A percentile compares a stretch with the other conserved stretches of the same genome.
These are phyloP conservation scores for Heliconius congener DNA, from an alignment of 1,140 invertebrate genomes.

Conservation along the genomic window DNA sequence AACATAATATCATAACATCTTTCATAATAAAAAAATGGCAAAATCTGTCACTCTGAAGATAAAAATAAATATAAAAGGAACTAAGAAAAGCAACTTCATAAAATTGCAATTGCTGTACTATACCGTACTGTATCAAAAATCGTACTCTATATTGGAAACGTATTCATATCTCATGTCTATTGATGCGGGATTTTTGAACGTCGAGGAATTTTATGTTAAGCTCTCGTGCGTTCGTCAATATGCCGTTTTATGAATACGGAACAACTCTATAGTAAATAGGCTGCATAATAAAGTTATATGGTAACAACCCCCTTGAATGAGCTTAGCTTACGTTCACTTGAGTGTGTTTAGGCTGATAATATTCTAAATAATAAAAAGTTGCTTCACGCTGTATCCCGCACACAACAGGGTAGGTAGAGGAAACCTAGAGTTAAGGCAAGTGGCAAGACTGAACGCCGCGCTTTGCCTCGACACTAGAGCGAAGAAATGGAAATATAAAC, in stretches of 20 bases:
- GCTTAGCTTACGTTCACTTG: neutral
- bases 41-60: too few species aligned
- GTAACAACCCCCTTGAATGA: neutral
- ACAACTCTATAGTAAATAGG: neutral
- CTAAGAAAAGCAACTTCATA: neutral
- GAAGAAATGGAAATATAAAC: too few species aligned
- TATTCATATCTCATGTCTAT: conserved; percentile 7
- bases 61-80: too few species aligned
- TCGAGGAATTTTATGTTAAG: neutral
- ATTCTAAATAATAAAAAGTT: too few species aligned
- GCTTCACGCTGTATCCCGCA: too few species aligned
- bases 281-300: neutral
- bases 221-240: neutral
- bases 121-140: neutral
- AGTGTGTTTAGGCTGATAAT: neutral
- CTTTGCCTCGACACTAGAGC: too few species aligned
- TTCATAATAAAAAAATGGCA: too few species aligned
- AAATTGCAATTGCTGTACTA: neutral
- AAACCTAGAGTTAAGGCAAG: too few species aligned
- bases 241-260: conserved; percentile 1
- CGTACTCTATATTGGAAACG: neutral
- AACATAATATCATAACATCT: too few species aligned
- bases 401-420: too few species aligned
- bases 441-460: too few species aligned
- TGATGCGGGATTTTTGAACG: neutral